Evolutionary conservation across 2,888 invertebrate genomes (phyloP), one percentile per base, ranked within the genome.

Genomic region (Apotomis betuletana): DNA sequence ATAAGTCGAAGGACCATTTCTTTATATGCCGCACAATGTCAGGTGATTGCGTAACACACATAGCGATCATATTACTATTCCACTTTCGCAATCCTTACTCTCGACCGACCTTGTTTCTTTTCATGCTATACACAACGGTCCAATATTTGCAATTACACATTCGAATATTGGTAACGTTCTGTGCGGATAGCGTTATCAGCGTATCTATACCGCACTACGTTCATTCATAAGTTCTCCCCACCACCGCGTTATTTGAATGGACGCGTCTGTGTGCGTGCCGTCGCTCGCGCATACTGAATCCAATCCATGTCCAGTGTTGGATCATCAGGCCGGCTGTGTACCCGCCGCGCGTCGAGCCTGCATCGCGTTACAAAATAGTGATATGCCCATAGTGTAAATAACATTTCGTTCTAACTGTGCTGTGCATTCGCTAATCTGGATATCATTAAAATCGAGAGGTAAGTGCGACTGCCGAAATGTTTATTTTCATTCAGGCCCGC

Each of bases 201-300:
- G 83, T 91, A 91, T 91, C 91, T 90, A 83, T 85, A 87, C 87
- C 83, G 83, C 81, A 91, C 92, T 92, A 93, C 91, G 92, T 92
- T 90, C 93, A 94, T 94, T 94, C 93, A 94, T 93, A 85, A 91
- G 85, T 83, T 78, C 86, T 77, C 90, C 91, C 91, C 90, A 75
- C 89, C 87, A 83, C 81, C 70, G 75, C 74, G 71, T 46, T 83
- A 83, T 87, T 85, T 91, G 90, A 92, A 91, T 91, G 92, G 85
- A 86, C 74, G 82, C 79, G 79, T 49, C 58, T 81, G 91, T 89
- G 87, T 90, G 90, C 78, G 90, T 86, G 13, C 85, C 77, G 87
- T 77, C 89, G 89, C 88, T 81, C 81, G 90, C 90, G 90, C 90
- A 87, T 80, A 49, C 49, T 10, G 85, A 84, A 80, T 80, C 70